These are phyloP conservation scores for Melitaea athalia DNA, from an alignment of 2,888 invertebrate species.

Conservation along the genomic window DNA sequence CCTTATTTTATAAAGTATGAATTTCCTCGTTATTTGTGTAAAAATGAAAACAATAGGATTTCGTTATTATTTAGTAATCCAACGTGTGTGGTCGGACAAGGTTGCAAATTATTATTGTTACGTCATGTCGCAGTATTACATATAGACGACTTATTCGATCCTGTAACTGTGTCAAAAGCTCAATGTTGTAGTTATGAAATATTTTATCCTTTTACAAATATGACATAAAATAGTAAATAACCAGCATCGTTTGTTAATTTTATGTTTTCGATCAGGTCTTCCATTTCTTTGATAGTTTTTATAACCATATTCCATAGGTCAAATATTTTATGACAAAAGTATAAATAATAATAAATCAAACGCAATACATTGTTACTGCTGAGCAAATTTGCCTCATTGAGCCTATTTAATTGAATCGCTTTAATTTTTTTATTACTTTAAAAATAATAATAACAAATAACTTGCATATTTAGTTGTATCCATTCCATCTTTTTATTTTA, in stretches of 20 bases:
- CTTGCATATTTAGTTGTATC: neutral
- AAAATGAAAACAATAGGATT: neutral
- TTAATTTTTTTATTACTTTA: neutral
- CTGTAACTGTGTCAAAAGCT: constrained; percentile 72
- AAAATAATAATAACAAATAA: neutral
- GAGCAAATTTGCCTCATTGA: constrained; percentile 10
- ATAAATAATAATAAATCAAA: neutral
- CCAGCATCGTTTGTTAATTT: constrained; percentile 29
- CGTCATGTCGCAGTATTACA: constrained; percentile 67
- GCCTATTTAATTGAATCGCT: neutral
- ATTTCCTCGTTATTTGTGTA: constrained; percentile 21
- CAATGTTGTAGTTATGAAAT: constrained; percentile 60
- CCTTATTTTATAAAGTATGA: constrained; percentile 20
- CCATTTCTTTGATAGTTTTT: constrained; percentile 47
- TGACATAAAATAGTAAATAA: constrained; percentile 18
- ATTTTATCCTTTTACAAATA: constrained; percentile 35
- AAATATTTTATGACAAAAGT: neutral
- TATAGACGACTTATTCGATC: constrained; percentile 60
- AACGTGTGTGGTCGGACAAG: constrained; percentile 36
- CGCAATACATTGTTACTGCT: neutral
- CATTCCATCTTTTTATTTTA: constrained; percentile 8
- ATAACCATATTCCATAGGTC: constrained; percentile 34
- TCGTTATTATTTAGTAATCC: constrained; percentile 1
- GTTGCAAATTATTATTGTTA: constrained; percentile 46
- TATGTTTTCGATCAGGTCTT: constrained; percentile 51